Evolutionary conservation across 2,797 vertebrate species (phyloP).

Genomic region (Streptopelia turtur): DNA sequence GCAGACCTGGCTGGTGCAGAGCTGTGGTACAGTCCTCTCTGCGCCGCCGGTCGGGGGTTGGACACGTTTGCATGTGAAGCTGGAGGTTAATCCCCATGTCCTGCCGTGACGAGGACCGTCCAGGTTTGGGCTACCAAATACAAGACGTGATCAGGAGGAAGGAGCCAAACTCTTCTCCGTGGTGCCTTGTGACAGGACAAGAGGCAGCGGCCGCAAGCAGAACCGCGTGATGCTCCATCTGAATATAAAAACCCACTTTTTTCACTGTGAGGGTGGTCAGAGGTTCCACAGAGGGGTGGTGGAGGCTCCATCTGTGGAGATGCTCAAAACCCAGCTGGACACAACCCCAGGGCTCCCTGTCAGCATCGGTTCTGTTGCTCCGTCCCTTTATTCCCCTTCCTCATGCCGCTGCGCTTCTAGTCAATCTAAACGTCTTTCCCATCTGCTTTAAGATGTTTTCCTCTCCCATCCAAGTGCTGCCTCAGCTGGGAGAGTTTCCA

Average conservation of each 20-base stretch:
- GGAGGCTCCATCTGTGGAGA: background rate
- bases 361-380: background rate
- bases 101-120: background rate
- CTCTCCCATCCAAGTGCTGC: background rate
- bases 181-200: background rate
- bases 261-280: accelerated
- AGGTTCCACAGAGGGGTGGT: background rate
- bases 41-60: accelerated
- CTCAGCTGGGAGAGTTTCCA: background rate
- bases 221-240: accelerated
- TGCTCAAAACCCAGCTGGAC: accelerated
- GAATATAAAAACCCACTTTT: background rate
- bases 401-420: background rate
- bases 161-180: background rate
- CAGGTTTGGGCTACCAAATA: background rate
- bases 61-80: background rate
- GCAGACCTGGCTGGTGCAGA: background rate
- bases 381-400: background rate
- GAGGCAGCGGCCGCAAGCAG: accelerated
- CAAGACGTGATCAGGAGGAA: background rate
- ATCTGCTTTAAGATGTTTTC: background rate
- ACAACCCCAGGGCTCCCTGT: background rate
- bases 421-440: background rate
- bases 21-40: accelerated
- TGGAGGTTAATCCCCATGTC: background rate